Percentiles rank a stretch among this genome's conserved stretches.
These are phyloP conservation scores for Pissodes strobi DNA, from an alignment of 1,140 invertebrate genomes.

Conservation along the genomic window DNA sequence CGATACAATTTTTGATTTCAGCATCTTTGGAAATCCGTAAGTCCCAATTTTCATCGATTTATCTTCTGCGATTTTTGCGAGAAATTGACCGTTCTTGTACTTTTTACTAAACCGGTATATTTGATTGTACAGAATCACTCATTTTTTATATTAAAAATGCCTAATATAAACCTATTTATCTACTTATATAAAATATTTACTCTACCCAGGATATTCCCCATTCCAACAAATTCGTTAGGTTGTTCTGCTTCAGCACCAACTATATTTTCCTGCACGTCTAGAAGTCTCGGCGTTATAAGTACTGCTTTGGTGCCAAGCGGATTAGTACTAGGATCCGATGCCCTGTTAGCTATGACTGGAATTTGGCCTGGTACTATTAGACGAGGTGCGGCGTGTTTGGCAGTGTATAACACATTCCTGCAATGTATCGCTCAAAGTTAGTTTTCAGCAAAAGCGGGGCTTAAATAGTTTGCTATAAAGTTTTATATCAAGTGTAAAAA, in stretches of 20 bases:
- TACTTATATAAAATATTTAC: background rate
- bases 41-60: no score
- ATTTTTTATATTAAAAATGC: background rate
- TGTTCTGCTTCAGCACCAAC: background rate
- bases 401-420: slow-evolving; percentile 13
- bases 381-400: slow-evolving; percentile 6
- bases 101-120: no score
- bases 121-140: background rate
- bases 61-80: no score
- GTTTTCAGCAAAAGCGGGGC: no score
- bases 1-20: no score
- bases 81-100: no score
- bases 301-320: slow-evolving; percentile 33
- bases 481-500: no score
- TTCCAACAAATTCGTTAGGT: slow-evolving; percentile 22
- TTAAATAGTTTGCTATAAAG: no score
- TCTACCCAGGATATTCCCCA: slow-evolving; percentile 31
- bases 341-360: background rate
- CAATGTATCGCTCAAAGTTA: no score
- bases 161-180: background rate
- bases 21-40: no score
- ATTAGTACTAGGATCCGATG: background rate
- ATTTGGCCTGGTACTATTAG: slow-evolving; percentile 5
- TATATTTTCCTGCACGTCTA: slow-evolving; percentile 37
- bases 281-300: slow-evolving; percentile 45